Evolutionary conservation across 1,140 invertebrate genomes (phyloP).

Genomic region (Camponotus floridanus): DNA sequence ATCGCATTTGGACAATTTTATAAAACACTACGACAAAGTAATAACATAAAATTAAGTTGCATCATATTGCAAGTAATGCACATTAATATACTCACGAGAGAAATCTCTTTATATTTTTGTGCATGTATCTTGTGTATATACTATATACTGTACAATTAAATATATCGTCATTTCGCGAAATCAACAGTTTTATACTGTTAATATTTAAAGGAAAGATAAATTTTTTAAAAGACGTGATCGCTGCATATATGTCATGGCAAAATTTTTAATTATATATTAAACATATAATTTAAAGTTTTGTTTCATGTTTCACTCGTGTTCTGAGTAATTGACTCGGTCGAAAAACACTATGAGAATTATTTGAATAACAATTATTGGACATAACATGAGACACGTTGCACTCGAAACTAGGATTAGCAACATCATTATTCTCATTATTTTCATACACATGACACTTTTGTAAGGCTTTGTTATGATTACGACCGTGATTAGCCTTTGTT

Average conservation of each 20-base stretch:
- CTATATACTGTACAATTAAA: slow-evolving; percentile 4
- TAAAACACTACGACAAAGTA: neutral
- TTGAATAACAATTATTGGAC: slow-evolving; percentile 78
- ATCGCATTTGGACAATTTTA: neutral
- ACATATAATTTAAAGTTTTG: slow-evolving; percentile 79
- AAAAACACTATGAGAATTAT: slow-evolving; percentile 78
- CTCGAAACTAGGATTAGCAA: slow-evolving; percentile 70
- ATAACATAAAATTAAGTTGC: slow-evolving; percentile 18
- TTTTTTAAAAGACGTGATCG: neutral
- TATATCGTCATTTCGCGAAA: neutral
- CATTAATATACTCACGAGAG: neutral
- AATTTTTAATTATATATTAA: slow-evolving; percentile 8
- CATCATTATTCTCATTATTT: slow-evolving; percentile 66
- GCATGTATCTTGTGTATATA: neutral
- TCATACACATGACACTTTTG: slow-evolving; percentile 71
- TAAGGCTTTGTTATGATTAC: slow-evolving; percentile 22
- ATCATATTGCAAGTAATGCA: slow-evolving; percentile 15
- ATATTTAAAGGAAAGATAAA: neutral
- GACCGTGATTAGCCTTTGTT: slow-evolving; percentile 63
- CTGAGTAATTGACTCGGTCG: slow-evolving; percentile 82
- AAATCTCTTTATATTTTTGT: slow-evolving; percentile 1
- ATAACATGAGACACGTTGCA: slow-evolving; percentile 57
- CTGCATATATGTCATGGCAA: neutral
- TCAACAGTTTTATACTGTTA: slow-evolving; percentile 17
- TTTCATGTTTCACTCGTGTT: slow-evolving; percentile 84